Conservation (phyloP, 2,113 vertebrate genomes). For the Aldabrachelys gigantea region DNA sequence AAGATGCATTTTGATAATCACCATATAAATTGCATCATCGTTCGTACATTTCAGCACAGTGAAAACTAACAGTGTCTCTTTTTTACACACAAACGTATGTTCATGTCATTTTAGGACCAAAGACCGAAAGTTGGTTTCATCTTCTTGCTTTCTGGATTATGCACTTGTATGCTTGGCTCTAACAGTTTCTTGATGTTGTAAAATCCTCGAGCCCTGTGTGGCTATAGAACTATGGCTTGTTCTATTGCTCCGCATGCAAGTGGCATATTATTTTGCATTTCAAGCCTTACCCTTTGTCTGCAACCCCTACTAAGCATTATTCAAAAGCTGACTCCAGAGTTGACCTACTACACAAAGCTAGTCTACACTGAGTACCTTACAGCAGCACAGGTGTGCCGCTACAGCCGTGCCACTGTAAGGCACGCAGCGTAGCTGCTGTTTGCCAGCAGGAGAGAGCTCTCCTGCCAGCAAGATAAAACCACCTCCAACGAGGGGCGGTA, state of each 20-base stretch:
- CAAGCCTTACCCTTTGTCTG: neutral
- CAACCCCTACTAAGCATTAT: neutral
- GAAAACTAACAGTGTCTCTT: neutral
- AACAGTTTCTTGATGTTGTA: neutral
- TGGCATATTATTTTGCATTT: neutral
- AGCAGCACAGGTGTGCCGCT: too few species aligned
- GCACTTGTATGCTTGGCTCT: neutral
- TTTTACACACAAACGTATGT: neutral
- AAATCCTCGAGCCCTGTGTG: neutral
- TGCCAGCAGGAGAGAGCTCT: too few species aligned
- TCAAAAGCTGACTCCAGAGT: neutral
- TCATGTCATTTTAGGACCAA: neutral
- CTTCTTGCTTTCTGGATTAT: neutral
- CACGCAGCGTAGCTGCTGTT: too few species aligned
- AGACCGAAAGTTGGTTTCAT: neutral
- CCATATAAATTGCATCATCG: neutral
- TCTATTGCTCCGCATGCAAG: neutral
- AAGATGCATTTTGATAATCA: constrained; percentile 17
- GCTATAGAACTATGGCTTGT: neutral
- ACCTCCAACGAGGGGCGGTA: too few species aligned
- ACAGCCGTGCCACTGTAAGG: too few species aligned
- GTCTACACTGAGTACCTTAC: too few species aligned
- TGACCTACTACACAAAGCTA: neutral
- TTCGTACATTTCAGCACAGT: neutral
- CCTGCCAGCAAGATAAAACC: too few species aligned